Evolutionary conservation across 1,140 invertebrate species (phyloP), one percentile per base, ranked within the genome.

Genomic region (Brachionus plicatilis): DNA sequence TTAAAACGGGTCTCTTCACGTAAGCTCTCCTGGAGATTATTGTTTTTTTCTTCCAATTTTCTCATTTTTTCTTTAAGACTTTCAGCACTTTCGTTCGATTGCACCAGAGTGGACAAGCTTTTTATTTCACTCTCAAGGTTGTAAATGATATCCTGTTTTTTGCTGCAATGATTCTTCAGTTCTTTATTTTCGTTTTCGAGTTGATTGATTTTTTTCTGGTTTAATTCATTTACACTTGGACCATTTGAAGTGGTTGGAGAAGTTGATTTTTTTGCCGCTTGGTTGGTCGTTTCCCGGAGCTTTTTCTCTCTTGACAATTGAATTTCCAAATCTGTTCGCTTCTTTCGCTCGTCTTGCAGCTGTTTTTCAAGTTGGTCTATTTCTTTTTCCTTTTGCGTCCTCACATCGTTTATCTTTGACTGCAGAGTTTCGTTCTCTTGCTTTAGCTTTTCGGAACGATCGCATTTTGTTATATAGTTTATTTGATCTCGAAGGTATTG

Each of bases 1-100:
- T 98, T 98, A 89, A 98, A 93, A 85, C 95, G 92, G 66, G 95
- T 99, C 91, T 98, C 96, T 29, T 95, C 95, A 86, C 94, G 96
- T 75, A 99, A 92, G 88, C 94, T 95, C 87, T 94, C 94, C 90
- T 99, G 95, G 83, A 96, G 91, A 88, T 94, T 94, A 86, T 92
- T 89, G 88, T 94, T 96, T 90, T 95, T 95, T 85, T 96, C 94
- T 90, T 95, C 94, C 89, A 96, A 92, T 41, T 92, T 92, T 85
- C 92, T 92, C 56, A 96, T 89, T n/a, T 94, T 94, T 65, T 92
- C 92, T 90, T 95, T 92, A 85, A 96, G 89, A 86, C 94, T 92
- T 86, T 95, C 94, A 29, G 93, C 12, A 27, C 7, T 68, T 24
- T 53, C 68, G 11, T 60, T 45, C n/a, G 53, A 29, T 12, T 37